phyloP scores from a whole-genome alignment of 2,888 invertebrate genomes.

The Panzeria rudis region DNA sequence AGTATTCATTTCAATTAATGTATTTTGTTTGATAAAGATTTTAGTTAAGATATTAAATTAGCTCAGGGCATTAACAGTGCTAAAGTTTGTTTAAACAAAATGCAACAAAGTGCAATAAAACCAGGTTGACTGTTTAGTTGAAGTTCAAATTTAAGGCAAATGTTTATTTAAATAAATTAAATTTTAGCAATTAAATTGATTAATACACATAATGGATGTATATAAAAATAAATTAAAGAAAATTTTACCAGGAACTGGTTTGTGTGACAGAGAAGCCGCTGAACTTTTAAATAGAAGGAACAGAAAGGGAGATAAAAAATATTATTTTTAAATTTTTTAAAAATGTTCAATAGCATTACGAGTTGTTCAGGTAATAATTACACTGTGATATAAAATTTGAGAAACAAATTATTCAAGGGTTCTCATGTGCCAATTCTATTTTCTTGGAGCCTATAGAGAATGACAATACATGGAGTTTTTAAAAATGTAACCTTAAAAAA shows the following conservation, averaged over 20 bases:
- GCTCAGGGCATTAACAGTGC: slow-evolving; percentile 1
- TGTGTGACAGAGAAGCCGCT: neutral
- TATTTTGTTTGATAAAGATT: neutral
- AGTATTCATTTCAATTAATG: neutral
- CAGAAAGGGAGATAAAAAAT: neutral
- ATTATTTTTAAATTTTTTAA: no score
- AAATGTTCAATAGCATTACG: no score
- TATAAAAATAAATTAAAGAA: neutral
- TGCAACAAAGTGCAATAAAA: neutral
- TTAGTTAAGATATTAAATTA: slow-evolving; percentile 4
- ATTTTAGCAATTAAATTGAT: slow-evolving; percentile 1
- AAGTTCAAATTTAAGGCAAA: neutral
- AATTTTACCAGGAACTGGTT: neutral
- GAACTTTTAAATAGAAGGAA: neutral
- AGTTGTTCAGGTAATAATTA: no score
- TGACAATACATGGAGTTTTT: no score
- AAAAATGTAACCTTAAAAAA: no score
- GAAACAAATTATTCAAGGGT: no score
- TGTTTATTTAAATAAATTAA: slow-evolving; percentile 2
- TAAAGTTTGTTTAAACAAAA: neutral
- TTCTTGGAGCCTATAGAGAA: no score
- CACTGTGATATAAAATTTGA: no score
- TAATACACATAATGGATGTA: neutral
- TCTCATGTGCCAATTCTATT: no score
- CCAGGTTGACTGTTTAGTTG: neutral